Conservation (phyloP, 2,113 vertebrate genomes). For the Pelmatolapia mariae region DNA sequence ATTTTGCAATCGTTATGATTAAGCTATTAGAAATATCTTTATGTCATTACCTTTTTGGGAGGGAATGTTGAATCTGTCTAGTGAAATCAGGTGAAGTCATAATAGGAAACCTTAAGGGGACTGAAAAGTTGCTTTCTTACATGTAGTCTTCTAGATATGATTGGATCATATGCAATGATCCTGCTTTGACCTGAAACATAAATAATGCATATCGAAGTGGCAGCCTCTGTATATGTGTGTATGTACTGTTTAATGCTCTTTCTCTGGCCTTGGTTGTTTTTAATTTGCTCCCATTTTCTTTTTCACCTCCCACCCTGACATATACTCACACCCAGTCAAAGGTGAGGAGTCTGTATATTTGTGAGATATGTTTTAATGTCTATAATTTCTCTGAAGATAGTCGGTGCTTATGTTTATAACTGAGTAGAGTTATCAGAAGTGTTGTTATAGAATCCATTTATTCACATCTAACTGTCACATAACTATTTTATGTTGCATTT, state of each 20-base stretch:
- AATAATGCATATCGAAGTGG: not conserved
- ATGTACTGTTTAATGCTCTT: not conserved
- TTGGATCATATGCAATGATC: not conserved
- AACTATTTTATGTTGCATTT: not conserved
- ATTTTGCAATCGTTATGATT: not conserved
- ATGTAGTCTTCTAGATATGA: not conserved
- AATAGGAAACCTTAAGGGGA: not conserved
- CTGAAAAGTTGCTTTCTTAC: not conserved
- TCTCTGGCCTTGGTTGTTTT: not conserved
- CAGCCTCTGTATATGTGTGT: slow-evolving; percentile 37
- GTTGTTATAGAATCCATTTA: slow-evolving; percentile 49
- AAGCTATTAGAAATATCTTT: not conserved
- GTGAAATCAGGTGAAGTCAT: not conserved
- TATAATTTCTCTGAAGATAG: slow-evolving; percentile 47
- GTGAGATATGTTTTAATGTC: slow-evolving; percentile 66
- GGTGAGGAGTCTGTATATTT: slow-evolving; percentile 57
- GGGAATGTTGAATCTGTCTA: not conserved
- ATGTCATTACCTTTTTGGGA: not conserved
- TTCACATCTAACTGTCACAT: slow-evolving; percentile 43
- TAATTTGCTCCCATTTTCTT: not conserved
- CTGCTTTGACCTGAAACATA: slow-evolving; percentile 19
- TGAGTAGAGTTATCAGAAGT: slow-evolving; percentile 23
- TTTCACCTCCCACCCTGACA: slow-evolving; percentile 1
- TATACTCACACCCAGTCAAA: slow-evolving; percentile 1
- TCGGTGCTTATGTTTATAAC: slow-evolving; percentile 35